Base-by-base conservation (phyloP, 2,113 vertebrate genomes). In the Pardalotus punctatus region DNA sequence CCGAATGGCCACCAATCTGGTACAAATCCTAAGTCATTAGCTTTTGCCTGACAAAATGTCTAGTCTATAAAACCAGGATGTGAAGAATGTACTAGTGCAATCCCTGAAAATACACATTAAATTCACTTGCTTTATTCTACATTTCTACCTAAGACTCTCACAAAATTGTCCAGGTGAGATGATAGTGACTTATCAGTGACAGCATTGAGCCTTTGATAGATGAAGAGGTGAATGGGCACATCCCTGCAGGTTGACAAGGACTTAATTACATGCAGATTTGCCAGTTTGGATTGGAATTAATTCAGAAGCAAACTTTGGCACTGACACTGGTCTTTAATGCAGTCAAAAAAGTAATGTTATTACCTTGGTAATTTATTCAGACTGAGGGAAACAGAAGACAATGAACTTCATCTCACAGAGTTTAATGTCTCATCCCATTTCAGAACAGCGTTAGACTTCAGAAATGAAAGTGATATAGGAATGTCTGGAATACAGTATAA, bases 401-500 rank as follows among this genome's bases (percentile, higher is more conserved):
- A 87, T 74, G 90, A 87, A 96, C 78, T 93, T 89, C 62, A 93
- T 96, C 73, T 81, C 78, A 94, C 81, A 43, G n/a, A 53, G 92
- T 94, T 96, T 87, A 84, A 84, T 94, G 74, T 45, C 76, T 17
- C 78, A 83, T 94, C 91, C 61, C 74, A 84, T 95, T 95, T 91
- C 89, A 89, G 88, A 94, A 51, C 21, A 45, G 19, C 27, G 88
- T 71, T 76, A 54, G 80, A 67, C 60, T 85, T 91, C 74, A 94
- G 56, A 90, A 94, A 65, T 31, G 47, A 89, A 96, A 95, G 70
- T 89, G 71, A 95, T 70, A 51, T 1, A 2, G 36, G 47, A 19
- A 62, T 95, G 77, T 86, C 95, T 96, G 48, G 91, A 94, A 69
- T 94, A 81, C 84, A 67, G 51, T 95, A 96, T 93, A 95, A 96